Base-by-base conservation (phyloP, 1,140 invertebrate species). In the Zaprionus nigranus region DNA sequence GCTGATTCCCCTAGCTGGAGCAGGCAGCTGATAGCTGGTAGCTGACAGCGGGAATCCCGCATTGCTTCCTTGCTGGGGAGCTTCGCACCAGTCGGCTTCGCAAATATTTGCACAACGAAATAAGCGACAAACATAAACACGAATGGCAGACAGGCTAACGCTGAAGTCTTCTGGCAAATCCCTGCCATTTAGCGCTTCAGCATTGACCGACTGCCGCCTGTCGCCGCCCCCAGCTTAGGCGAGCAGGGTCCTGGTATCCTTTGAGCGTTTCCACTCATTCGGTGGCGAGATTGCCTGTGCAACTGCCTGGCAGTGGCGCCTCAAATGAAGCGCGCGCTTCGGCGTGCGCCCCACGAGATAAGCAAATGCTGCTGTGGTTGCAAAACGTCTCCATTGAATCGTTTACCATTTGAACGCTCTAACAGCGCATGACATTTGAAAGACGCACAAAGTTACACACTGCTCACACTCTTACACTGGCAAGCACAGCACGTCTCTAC, bases 61-160 rank as follows among this genome's bases (percentile, higher is more conserved):
- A 66, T 59, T 70, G 43, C 36, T 43, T 22, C 26, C 34, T 30
- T 26, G 15, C 46, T 26, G 28, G 38, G 58, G n/a, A 17, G 62
- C 51, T 34, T 17, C 26, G 30, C 56, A 40, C n/a, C 56, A 57
- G 85, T 60, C 78, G 86, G 79, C 75, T 88, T 60, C 28, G 75
- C 81, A 91, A 91, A 91, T 88, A 91, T 91, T 91, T 91, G 75
- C 79, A 69, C 49, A 68, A 26, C 77, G 78, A 69, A 79, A 90
- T 76, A 80, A 81, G 77, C 80, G 65, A 82, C 90, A 82, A 91
- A 83, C 84, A 91, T 88, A 84, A 87, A 83, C 90, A 87, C 81
- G 53, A 75, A 66, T 69, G 63, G 63, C 66, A 63, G 43, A 43
- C 58, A 61, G 40, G 30, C 54, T 60, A 22, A 60, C 34, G 46